These are phyloP conservation scores for Maylandia zebra DNA, from an alignment of 2,113 vertebrate species.

Conservation along the genomic window DNA sequence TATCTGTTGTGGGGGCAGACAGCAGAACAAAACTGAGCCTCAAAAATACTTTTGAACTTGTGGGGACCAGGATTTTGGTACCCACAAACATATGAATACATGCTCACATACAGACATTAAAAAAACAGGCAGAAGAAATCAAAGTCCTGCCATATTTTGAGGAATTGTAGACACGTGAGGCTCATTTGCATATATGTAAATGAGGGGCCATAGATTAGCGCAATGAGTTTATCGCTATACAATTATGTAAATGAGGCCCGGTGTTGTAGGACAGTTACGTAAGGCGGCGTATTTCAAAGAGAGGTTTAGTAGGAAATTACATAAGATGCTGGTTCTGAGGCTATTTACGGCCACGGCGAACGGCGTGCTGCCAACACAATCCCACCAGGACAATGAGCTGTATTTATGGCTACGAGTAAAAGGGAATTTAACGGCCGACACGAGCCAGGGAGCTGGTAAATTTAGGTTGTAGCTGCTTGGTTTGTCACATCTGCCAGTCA, in stretches of 20 bases:
- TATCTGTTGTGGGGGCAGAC: not conserved
- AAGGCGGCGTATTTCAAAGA: not conserved
- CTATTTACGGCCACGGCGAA: not conserved
- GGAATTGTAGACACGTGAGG: not conserved
- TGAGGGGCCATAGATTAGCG: not conserved
- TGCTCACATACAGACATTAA: not conserved
- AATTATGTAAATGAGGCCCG: conserved; percentile 3
- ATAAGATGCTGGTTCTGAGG: not conserved
- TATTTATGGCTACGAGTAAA: not conserved
- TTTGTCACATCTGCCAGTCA: not conserved
- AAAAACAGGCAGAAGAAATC: not conserved
- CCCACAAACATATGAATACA: fast-evolving
- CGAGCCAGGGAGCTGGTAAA: not conserved
- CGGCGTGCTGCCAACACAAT: not conserved
- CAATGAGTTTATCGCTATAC: not conserved
- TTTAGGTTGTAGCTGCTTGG: not conserved
- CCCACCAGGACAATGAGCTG: not conserved
- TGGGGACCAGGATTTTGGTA: not conserved
- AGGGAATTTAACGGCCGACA: not conserved
- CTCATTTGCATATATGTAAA: conserved; percentile 10
- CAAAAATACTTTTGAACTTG: not conserved
- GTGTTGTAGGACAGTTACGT: not conserved
- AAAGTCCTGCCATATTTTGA: not conserved
- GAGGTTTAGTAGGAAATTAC: conserved; percentile 10
- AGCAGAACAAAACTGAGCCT: not conserved